Base-by-base conservation (phyloP, 2,797 vertebrate species). In the Sandelia bainsii region DNA sequence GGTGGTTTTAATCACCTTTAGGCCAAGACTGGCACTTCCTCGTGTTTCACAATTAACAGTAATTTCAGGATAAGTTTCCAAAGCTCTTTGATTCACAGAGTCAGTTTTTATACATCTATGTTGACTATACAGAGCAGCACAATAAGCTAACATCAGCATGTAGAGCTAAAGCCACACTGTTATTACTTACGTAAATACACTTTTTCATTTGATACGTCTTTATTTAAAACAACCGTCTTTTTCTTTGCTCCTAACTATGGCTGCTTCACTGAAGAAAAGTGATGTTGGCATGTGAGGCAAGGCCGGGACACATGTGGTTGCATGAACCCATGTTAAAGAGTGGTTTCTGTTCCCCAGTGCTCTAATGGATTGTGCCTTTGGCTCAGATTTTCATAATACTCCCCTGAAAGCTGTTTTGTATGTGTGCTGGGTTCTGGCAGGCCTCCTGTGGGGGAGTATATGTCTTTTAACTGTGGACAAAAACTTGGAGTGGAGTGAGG, bases 341-440 rank as follows among this genome's bases (percentile, higher is more conserved):
- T 25, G 48, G 51, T 75, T 79, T 84, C 53, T 80, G 27, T 48
- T 80, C 65, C 51, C 19, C 40, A 25, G 1, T 53, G 27, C 70
- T 62, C 53, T 76, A 75, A 79, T 75, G 64, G 64, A 73, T 63
- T 73, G 48, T 25, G 51, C 63, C 32, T 74, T 70, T 81, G 83
- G 82, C 79, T 68, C 16, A 0, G 12, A 40, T 50, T 56, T 62
- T 69, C 27, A 49, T 56, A 70, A 62, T 29, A 49, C 69, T 76
- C 59, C 71, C 44, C 46, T 69, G 66, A 56, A 77, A 69, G 70
- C 59, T 29, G 51, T 23, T 78, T 25, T 75, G 37, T 54, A 19
- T 78, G 69, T 74, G 71, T 52, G 44, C 62, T 22, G 48, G 27
- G 49, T 19, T 63, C 73, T 78, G 76, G 70, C 71, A 62, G 57